Evolutionary conservation across 2,888 invertebrate species (phyloP), one percentile per base, ranked within the genome.

Genomic region (Polyommatus icarus): DNA sequence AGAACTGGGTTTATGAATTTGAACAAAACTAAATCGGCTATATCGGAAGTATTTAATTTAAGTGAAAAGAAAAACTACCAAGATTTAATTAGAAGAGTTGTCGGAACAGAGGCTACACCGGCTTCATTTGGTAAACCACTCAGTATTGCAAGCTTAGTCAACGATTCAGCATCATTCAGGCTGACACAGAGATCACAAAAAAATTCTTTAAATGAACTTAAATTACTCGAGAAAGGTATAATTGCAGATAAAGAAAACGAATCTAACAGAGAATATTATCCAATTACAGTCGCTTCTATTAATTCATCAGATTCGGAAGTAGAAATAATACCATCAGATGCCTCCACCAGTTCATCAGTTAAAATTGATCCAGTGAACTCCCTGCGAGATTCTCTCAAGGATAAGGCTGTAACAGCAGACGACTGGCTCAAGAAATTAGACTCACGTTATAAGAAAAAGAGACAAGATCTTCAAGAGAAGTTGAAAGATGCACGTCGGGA

Each of bases 61-160:
- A 94, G 95, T 82, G 95, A 95, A 81, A 95, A 95, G 83, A 90
- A 88, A 83, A 92, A 91, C 83, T 95, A 95, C 82, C 92, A 93
- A 82, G 94, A 95, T 84, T 84, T 95, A 71, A 91, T 96, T 59
- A 91, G 89, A 76, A 88, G 89, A 82, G 91, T 93, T 6, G 85
- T 90, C 0, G 84, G 81, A 3, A 87, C 87, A 8, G 85, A 87
- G 80, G 75, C 18, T 50, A 90, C 87, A 82, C 86, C 90, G 8
- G 72, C 85, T 5, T 76, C 84, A 46, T 80, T 83, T 10, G 81
- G 85, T 0, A 91, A 86, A 81, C 84, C 87, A 10, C n/a, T 83
- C 78, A 89, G 91, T 77, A 84, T 89, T 76, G 85, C 89, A 0
- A 90, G 89, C 83, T 81, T 92, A 79, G 90, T 89, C 1, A 90